phyloP scores from a whole-genome alignment of 2,888 invertebrate genomes.

The Dyspetes luteomarginatus region DNA sequence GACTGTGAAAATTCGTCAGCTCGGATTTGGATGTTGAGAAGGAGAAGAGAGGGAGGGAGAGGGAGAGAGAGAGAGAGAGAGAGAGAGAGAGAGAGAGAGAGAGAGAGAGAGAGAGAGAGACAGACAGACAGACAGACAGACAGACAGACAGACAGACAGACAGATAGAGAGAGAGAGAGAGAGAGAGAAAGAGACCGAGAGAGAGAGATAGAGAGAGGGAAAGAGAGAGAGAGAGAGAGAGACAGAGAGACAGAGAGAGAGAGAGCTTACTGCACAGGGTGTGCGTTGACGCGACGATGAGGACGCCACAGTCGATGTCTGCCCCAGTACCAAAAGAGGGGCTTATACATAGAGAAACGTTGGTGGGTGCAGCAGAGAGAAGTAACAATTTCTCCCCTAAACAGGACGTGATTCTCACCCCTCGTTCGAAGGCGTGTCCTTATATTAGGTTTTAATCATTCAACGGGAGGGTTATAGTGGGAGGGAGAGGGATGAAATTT shows the following conservation, averaged over 20 bases:
- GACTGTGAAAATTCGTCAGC: constrained; percentile 78
- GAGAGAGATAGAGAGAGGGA: constrained; percentile 44
- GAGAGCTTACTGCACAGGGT: constrained; percentile 29
- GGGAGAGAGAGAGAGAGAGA: background rate
- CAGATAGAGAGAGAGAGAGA: constrained; percentile 46
- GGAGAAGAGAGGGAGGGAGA: constrained; percentile 47
- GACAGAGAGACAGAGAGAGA: background rate
- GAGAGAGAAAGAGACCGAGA: constrained; percentile 47
- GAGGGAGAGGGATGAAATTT: constrained; percentile 78
- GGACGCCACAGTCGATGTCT: constrained; percentile 43
- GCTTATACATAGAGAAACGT: constrained; percentile 12
- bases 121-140: too few relatives aligned
- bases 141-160: too few relatives aligned
- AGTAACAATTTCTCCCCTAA: constrained; percentile 6
- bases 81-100: constrained; percentile 1
- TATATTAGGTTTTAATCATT: constrained; percentile 84
- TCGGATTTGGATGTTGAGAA: constrained; percentile 70
- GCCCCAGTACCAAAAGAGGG: background rate
- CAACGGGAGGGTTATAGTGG: constrained; percentile 67
- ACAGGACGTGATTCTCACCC: constrained; percentile 54
- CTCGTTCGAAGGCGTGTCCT: constrained; percentile 80
- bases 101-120: background rate
- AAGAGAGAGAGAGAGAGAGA: too few relatives aligned
- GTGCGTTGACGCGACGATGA: constrained; percentile 36
- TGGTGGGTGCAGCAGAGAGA: constrained; percentile 52